These are phyloP conservation scores for Telenomus remus DNA, from an alignment of 1,140 invertebrate genomes.

Conservation along the genomic window DNA sequence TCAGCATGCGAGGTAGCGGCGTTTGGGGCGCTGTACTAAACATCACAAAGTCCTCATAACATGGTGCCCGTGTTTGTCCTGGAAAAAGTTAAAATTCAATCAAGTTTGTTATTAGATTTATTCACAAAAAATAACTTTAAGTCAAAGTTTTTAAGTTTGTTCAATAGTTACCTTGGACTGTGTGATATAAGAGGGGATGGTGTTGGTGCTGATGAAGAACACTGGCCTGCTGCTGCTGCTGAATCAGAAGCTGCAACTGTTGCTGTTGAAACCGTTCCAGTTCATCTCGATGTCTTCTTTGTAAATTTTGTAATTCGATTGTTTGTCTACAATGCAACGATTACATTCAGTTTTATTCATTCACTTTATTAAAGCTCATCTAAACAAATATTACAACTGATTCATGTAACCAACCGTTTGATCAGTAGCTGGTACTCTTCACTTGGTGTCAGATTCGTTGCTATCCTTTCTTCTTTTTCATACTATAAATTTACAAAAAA, in stretches of 20 bases:
- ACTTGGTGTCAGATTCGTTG: constrained; percentile 67
- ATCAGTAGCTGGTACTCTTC: constrained; percentile 74
- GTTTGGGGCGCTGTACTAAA: constrained; percentile 72
- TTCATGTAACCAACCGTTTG: constrained; percentile 64
- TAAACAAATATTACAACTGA: not conserved
- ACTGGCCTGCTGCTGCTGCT: constrained; percentile 72
- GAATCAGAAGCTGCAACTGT: constrained; percentile 70
- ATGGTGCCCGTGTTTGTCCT: constrained; percentile 68
- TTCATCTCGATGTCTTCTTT: constrained; percentile 72
- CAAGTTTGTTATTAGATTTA: not conserved
- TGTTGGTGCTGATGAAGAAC: constrained; percentile 71
- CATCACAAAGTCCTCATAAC: constrained; percentile 72
- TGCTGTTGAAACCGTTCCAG: constrained; percentile 73
- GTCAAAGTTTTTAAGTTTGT: too few species aligned
- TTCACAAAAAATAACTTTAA: too few species aligned
- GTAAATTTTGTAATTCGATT: constrained; percentile 71
- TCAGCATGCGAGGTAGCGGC: constrained; percentile 68
- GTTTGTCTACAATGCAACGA: constrained; percentile 67
- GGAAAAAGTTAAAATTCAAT: not conserved
- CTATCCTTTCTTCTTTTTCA: constrained; percentile 70
- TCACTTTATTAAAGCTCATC: not conserved
- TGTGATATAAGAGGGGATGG: constrained; percentile 72
- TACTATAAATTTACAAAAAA: constrained; percentile 39
- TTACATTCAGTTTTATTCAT: not conserved
- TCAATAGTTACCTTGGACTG: constrained; percentile 60